Percentiles rank a stretch among this genome's conserved stretches.
These are phyloP conservation scores for Rhyacichthys aspro DNA, from an alignment of 2,797 vertebrate species.

Conservation along the genomic window DNA sequence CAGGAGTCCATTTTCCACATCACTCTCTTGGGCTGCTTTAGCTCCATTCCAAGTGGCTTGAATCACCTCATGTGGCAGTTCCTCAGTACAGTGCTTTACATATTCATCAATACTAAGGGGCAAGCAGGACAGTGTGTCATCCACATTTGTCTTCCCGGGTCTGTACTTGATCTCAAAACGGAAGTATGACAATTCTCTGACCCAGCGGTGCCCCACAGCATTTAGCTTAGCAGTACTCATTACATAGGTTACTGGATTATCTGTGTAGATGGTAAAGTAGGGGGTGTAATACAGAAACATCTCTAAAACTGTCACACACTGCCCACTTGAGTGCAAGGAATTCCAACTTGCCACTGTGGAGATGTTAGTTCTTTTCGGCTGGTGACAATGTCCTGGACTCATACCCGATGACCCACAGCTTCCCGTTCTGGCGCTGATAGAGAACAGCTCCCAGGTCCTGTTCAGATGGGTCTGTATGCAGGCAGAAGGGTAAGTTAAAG, in stretches of 20 bases:
- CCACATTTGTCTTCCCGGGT: background rate
- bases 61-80: background rate
- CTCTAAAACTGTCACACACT: background rate
- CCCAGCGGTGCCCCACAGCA: background rate
- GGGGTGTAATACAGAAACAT: background rate
- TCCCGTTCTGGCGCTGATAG: conserved; percentile 1
- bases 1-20: background rate
- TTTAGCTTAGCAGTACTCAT: conserved; percentile 15
- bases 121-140: background rate
- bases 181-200: conserved; percentile 7
- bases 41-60: background rate
- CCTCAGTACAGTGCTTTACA: background rate
- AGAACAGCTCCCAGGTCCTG: background rate
- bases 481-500: background rate
- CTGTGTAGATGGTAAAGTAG: background rate
- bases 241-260: background rate
- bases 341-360: background rate
- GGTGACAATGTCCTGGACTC: background rate
- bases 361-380: conserved; percentile 8
- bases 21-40: background rate
- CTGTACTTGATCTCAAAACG: conserved; percentile 5
- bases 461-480: background rate
- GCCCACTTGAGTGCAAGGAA: conserved; percentile 2
- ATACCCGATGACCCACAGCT: conserved; percentile 8
- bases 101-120: conserved; percentile 3